Evolutionary conservation across 1,140 invertebrate genomes (phyloP), one percentile per base, ranked within the genome.

Genomic region (Tribolium castaneum): DNA sequence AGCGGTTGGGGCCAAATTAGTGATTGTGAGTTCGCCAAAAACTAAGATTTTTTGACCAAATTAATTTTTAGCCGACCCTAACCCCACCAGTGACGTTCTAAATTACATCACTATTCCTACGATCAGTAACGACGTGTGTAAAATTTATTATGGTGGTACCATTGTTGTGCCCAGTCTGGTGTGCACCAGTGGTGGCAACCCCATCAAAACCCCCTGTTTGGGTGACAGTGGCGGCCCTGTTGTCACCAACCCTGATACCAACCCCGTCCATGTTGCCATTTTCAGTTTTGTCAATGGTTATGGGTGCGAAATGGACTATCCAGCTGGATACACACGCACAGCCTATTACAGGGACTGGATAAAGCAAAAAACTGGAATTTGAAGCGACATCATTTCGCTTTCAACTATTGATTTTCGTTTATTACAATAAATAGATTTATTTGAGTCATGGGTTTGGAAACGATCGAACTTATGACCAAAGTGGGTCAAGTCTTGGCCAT

Each of bases 291-390:
- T 66, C 6, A 66, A 14, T 66, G 59, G 25, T 13, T 12, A 13
- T 7, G 59, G 30, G n/a, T 66, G 59, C 30, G 59, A 35, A 12
- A 6, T 6, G 3, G 10, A 34, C 6, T 66, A 66, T 66, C 59
- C 59, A 13, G 25, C 59, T 0, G 30, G 59, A 34, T 12, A 35
- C 35, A 66, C 59, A 66, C 34, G 59, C 6, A 35, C 30, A 3
- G 59, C 59, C n/a, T 66, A 34, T 12, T 66, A 66, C 13, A 66
- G 59, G 14, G 59, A 66, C 5, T 66, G 59, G 59, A 66, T 66
- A n/a, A 66, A 10, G 34, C 9, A 35, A 16, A 66, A 66, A 66
- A 66, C 59, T 1, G 59, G 30, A 5, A 14, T 66, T 35, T 66
- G 14, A 66, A 39, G 22, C 25, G 19, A 19, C 22, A 45, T n/a